Evolutionary conservation across 2,113 vertebrate genomes (phyloP).

Genomic region (Syngnathus typhle): DNA sequence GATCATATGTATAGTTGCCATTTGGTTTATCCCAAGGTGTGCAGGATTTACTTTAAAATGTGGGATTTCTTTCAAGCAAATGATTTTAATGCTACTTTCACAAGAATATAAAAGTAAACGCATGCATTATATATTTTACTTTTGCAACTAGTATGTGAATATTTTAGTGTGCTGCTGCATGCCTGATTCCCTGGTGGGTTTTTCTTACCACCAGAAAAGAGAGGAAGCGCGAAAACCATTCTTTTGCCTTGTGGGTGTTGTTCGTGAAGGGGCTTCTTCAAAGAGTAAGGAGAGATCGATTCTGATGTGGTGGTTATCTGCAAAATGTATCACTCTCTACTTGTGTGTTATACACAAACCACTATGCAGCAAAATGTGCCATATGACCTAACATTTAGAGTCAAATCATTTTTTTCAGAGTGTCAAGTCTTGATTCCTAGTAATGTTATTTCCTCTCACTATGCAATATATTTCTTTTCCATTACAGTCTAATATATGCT

Average conservation of each 20-base stretch:
- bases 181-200: constrained; percentile 13
- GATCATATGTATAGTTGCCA: too few species aligned
- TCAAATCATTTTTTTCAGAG: neutral
- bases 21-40: too few species aligned
- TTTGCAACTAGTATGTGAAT: constrained; percentile 2
- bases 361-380: constrained; percentile 16
- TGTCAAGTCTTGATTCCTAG: neutral
- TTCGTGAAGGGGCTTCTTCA: constrained; percentile 33
- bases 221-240: constrained; percentile 14
- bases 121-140: neutral
- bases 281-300: constrained; percentile 7
- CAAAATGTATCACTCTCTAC: constrained; percentile 18
- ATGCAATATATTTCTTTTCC: neutral
- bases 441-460: neutral
- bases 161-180: constrained; percentile 6
- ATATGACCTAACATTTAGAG: constrained; percentile 5
- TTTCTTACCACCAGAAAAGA: constrained; percentile 19
- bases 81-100: neutral
- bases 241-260: constrained; percentile 22
- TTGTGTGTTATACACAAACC: constrained; percentile 22
- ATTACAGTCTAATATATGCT: neutral
- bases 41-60: neutral
- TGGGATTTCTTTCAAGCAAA: neutral
- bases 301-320: constrained; percentile 27
- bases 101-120: too few species aligned